A percentile compares a stretch with the other conserved stretches of the same genome.
These are phyloP conservation scores for Drymodes brunneopygia DNA, from an alignment of 2,113 vertebrate species.

Conservation along the genomic window DNA sequence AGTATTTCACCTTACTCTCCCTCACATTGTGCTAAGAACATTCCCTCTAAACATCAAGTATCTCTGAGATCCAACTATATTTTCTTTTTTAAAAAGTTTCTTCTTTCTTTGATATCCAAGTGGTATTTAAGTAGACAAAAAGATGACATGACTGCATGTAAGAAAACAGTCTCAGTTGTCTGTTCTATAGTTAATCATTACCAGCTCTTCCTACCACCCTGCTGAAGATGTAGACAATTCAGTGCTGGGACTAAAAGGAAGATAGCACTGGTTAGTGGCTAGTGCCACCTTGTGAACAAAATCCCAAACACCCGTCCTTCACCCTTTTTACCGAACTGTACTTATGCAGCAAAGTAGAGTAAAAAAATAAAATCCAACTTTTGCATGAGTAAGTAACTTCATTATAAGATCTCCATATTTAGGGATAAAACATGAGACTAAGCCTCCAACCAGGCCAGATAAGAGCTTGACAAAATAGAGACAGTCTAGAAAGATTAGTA, in stretches of 20 bases:
- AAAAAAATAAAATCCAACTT: background rate
- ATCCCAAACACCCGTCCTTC: background rate
- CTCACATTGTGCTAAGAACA: background rate
- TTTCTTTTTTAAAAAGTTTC: background rate
- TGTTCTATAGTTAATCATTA: background rate
- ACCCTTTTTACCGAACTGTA: background rate
- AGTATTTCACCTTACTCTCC: background rate
- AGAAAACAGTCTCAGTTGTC: background rate
- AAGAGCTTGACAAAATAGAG: background rate
- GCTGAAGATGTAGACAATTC: background rate
- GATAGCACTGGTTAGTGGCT: background rate
- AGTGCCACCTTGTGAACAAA: constrained; percentile 57
- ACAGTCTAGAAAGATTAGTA: background rate
- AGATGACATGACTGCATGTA: background rate
- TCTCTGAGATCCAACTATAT: background rate
- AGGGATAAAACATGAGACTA: background rate
- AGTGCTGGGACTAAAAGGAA: background rate
- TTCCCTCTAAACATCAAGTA: background rate
- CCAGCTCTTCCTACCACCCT: background rate
- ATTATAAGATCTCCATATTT: background rate
- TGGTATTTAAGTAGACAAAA: background rate
- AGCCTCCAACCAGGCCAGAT: background rate
- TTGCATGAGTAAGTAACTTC: background rate
- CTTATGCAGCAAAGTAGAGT: background rate
- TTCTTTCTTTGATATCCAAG: background rate